Evolutionary conservation across 2,888 invertebrate species (phyloP).

Genomic region (Pyralis farinalis): DNA sequence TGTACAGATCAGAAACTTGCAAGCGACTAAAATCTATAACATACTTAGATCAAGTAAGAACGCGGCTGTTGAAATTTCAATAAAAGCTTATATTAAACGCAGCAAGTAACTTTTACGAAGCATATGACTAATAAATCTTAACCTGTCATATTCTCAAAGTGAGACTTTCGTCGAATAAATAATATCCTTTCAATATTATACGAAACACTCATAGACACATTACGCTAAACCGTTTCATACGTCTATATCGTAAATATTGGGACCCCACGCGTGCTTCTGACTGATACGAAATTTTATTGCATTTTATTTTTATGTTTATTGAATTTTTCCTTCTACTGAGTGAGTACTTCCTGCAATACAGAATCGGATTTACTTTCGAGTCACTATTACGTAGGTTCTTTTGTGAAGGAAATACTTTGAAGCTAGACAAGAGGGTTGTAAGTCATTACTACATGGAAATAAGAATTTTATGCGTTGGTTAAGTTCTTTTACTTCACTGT

Average conservation of each 20-base stretch:
- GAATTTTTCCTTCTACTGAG: constrained; percentile 38
- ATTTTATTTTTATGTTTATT: constrained; percentile 61
- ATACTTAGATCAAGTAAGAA: too few relatives aligned
- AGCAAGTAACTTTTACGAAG: too few relatives aligned
- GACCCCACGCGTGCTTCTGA: constrained; percentile 42
- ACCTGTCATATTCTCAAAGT: background rate
- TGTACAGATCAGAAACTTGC: too few relatives aligned
- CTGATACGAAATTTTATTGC: constrained; percentile 67
- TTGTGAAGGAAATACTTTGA: background rate
- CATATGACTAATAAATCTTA: background rate
- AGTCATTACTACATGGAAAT: too few relatives aligned
- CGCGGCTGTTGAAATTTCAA: too few relatives aligned
- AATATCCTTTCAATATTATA: constrained; percentile 2
- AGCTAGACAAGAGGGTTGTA: too few relatives aligned
- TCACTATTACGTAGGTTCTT: background rate
- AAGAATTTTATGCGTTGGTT: too few relatives aligned
- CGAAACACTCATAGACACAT: background rate
- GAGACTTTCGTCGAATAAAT: constrained; percentile 1
- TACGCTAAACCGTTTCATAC: constrained; percentile 2
- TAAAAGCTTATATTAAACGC: too few relatives aligned
- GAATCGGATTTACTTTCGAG: constrained; percentile 1
- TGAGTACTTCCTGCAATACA: background rate
- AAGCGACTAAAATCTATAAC: too few relatives aligned
- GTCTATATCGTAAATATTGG: constrained; percentile 5
- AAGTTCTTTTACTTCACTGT: too few relatives aligned